Percentiles rank a stretch among this genome's conserved stretches.
Evolutionary conservation across 92 coral and sea anemone species (phyloP).

Genomic region (Montipora capitata): DNA sequence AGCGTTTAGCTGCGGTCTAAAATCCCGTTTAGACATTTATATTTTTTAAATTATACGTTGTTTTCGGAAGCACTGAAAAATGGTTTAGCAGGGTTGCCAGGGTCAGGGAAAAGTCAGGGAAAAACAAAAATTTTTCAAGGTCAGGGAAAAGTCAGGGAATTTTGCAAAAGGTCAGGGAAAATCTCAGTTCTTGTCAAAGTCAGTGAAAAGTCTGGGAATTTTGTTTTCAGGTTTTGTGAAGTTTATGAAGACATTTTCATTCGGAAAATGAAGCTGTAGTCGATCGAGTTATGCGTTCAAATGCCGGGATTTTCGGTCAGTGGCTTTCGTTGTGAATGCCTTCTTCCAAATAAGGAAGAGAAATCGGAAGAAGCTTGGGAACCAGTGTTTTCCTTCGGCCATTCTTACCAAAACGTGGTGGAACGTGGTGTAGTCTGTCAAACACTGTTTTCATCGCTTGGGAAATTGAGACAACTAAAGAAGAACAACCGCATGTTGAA

Average conservation of each 20-base stretch:
- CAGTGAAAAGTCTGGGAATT: slow-evolving; percentile 65
- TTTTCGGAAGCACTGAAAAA: too few species aligned
- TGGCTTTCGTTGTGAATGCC: slow-evolving; percentile 70
- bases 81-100: neutral
- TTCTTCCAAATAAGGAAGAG: slow-evolving; percentile 77
- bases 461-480: slow-evolving; percentile 26
- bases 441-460: slow-evolving; percentile 44
- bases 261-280: slow-evolving; percentile 70
- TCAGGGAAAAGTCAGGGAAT: slow-evolving; percentile 58
- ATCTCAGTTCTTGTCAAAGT: slow-evolving; percentile 50
- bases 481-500: slow-evolving; percentile 19
- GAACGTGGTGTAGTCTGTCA: slow-evolving; percentile 48
- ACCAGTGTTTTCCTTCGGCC: slow-evolving; percentile 74
- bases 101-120: slow-evolving; percentile 15
- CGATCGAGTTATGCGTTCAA: slow-evolving; percentile 64
- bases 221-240: slow-evolving; percentile 59
- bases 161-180: slow-evolving; percentile 10
- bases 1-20: too few species aligned
- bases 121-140: slow-evolving; percentile 24
- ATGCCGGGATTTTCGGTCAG: slow-evolving; percentile 53
- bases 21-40: too few species aligned
- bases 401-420: slow-evolving; percentile 61
- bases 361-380: slow-evolving; percentile 67
- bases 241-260: slow-evolving; percentile 62
- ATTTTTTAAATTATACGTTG: too few species aligned